Base-by-base conservation (phyloP, 1,140 invertebrate genomes). In the Drosophila pseudoananassae region DNA sequence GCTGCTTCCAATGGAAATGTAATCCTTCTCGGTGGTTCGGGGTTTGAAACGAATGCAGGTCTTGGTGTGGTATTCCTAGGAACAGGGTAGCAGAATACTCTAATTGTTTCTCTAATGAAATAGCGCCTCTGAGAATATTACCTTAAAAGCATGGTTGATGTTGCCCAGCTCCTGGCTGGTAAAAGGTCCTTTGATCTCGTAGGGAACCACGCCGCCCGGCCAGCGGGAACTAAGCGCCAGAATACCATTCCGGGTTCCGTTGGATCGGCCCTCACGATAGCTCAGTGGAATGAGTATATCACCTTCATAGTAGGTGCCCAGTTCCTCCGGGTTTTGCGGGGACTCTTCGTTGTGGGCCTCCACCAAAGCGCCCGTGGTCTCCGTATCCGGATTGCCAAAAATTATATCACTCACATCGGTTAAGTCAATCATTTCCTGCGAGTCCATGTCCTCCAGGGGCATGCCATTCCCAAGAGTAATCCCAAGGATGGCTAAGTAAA, bases 41-140 rank as follows among this genome's bases (percentile, higher is more conserved):
- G 94, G 94, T 8, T 94, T 94, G 76, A 96, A 97, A 29, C 93
- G 94, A 2, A 97, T 91, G 74, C 96, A 97, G 0, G 96, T 97
- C 49, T 94, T 92, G 17, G 93, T 93, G 74, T 96, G 95, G 79
- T 95, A 96, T 57, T 95, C 94, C 3, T 66, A 20, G 6, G 7
- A 29, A 3, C 1, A 10, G 38, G 38, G 15, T 14, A 20, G 0
- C 14, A 40, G 6, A 27, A 5, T 17, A 4, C 0, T 5, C 17
- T 2, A 20, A 10, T 1, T n/a, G 3, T n/a, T n/a, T 36, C 33
- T 9, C 2, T 10, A 7, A 10, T 9, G 10, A 9, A 31, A 4
- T 7, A 40, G 3, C 0, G 7, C 4, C 14, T 3, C 10, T 27
- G 6, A 27, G 6, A 27, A 27, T 43, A 43, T 43, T 14, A 66